Evolutionary conservation across 2,113 vertebrate species (phyloP), one percentile per base, ranked within the genome.

Genomic region (Prietella phreatophila): DNA sequence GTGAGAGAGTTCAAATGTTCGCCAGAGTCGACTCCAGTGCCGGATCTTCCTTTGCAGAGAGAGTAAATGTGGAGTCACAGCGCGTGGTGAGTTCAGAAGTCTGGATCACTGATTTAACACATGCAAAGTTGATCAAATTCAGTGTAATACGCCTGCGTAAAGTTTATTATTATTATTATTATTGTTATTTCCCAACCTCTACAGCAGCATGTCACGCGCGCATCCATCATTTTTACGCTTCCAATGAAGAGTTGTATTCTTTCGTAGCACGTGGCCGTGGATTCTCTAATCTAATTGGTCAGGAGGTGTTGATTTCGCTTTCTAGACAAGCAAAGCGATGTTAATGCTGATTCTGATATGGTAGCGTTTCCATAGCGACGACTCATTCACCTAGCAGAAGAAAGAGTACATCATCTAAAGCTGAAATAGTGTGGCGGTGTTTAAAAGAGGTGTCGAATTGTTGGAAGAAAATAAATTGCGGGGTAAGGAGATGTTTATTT

Each of bases 21-120:
- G 22, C 33, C 17, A 76, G 79, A 56, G 53, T 81, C 30, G 79
- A 81, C 17, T 58, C 53, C 55, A 22, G 19, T 5, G 8, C 30
- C 58, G 79, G 79, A 60, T 22, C 36, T 81, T 36, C n/a, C 30
- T 60, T 36, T 36, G 53, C 79, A 36, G 30, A 81, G 20, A 80
- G 58, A 36, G 53, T 81, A 9, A 4, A 58, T 81, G 79, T 81
- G 53, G 79, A 81, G 55, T 22, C 19, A 4, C 53, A 33, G 55
- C 79, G 79, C 53, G 8, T 81, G 79, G 79, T 81, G 79, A 81
- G 79, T 79, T 50, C 47, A 50, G 8, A 10, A 50, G 47, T 81
- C 30, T 36, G 6, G 67, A 10, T n/a, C 63, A 27, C 27, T 67
- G 22, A 0, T 69, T 69, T 69, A 36, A 19, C 33, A 39, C 36